Percentiles rank a stretch among this genome's conserved stretches.
phyloP scores from a whole-genome alignment of 2,888 invertebrate species.

The Zaprionus bogoriensis region DNA sequence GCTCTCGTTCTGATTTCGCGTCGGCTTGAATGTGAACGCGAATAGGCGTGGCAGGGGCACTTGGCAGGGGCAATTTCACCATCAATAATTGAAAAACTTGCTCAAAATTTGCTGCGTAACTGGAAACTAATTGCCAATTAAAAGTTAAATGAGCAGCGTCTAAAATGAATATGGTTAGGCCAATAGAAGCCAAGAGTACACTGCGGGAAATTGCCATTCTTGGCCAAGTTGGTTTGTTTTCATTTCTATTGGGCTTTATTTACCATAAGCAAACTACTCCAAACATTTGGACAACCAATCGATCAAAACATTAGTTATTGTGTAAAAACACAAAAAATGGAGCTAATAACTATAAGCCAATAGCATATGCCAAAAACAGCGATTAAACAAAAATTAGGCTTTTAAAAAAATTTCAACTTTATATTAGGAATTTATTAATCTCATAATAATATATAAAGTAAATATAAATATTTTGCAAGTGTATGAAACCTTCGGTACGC shows the following conservation, averaged over 20 bases:
- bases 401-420: too few species aligned
- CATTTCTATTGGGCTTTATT: neutral
- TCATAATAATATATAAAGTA: too few species aligned
- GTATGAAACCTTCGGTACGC: too few species aligned
- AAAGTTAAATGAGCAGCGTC: slow-evolving; percentile 55
- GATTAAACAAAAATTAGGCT: too few species aligned
- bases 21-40: slow-evolving; percentile 23
- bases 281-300: slow-evolving; percentile 32
- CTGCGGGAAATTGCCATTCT: neutral
- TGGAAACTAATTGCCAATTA: slow-evolving; percentile 56
- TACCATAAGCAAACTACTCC: neutral
- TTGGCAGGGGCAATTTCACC: slow-evolving; percentile 38
- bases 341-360: too few species aligned
- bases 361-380: too few species aligned
- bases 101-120: slow-evolving; percentile 50
- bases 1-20: too few species aligned
- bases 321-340: too few species aligned
- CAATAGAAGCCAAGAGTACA: slow-evolving; percentile 16
- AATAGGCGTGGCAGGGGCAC: slow-evolving; percentile 23
- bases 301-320: too few species aligned
- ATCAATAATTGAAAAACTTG: slow-evolving; percentile 60
- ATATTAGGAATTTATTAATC: too few species aligned
- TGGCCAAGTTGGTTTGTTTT: neutral
- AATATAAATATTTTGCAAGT: too few species aligned
- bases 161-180: slow-evolving; percentile 40